A percentile compares a stretch with the other conserved stretches of the same genome.
These are phyloP conservation scores for Sparidentex hasta DNA, from an alignment of 2,797 vertebrate genomes.

Conservation along the genomic window DNA sequence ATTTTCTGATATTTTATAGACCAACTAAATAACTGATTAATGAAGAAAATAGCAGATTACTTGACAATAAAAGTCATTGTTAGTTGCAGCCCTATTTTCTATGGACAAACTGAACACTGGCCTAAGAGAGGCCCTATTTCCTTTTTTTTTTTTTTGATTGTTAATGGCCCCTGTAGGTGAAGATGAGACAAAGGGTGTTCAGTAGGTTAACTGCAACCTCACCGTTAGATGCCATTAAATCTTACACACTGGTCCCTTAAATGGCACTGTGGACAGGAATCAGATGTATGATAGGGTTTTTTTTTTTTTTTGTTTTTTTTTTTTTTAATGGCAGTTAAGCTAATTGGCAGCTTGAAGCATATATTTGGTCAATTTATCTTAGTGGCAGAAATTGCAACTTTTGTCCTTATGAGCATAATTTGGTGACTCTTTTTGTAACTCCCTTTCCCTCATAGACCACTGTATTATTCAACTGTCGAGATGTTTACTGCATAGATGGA, in stretches of 20 bases:
- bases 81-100: too few relatives aligned
- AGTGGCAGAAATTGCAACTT: not conserved
- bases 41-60: too few relatives aligned
- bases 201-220: too few relatives aligned
- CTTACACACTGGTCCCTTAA: not conserved
- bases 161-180: too few relatives aligned
- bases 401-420: not conserved
- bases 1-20: too few relatives aligned
- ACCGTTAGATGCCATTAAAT: too few relatives aligned
- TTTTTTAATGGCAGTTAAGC: not conserved
- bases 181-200: too few relatives aligned
- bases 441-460: not conserved
- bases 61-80: too few relatives aligned
- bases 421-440: not conserved
- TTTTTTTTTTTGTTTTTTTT: not conserved
- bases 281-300: not conserved
- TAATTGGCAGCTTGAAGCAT: not conserved
- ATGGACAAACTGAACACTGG: too few relatives aligned
- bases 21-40: too few relatives aligned
- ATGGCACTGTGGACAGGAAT: conserved; percentile 32
- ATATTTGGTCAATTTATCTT: conserved; percentile 1
- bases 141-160: too few relatives aligned
- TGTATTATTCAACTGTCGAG: not conserved
- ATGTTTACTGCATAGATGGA: conserved; percentile 3
- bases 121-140: too few relatives aligned